These are phyloP conservation scores for Pseudotriccus pelzelni DNA, from an alignment of 2,797 vertebrate species.

Conservation along the genomic window DNA sequence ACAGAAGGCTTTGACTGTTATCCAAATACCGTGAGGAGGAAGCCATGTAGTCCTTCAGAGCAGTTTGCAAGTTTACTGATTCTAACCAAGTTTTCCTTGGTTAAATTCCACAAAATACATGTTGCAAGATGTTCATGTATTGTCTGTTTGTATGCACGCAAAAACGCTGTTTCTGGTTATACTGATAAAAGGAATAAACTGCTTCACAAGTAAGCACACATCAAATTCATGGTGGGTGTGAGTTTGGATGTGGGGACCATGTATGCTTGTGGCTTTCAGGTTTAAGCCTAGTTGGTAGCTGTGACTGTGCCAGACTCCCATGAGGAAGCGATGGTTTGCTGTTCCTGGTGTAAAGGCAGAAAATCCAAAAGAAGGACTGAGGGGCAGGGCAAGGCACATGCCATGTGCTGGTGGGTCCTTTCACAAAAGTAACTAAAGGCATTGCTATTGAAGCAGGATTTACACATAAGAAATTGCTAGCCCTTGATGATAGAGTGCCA, in stretches of 20 bases:
- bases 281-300: background rate
- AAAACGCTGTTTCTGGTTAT: background rate
- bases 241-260: background rate
- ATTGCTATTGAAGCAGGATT: rapidly evolving
- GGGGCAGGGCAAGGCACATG: background rate
- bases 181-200: background rate
- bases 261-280: background rate
- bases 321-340: background rate
- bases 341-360: background rate
- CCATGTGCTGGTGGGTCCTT: rapidly evolving
- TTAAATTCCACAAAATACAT: background rate
- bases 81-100: background rate
- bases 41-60: background rate
- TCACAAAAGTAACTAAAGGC: background rate
- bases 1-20: background rate
- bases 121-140: rapidly evolving
- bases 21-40: no score
- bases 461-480: background rate
- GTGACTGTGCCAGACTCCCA: rapidly evolving
- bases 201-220: background rate
- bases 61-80: background rate
- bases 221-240: background rate
- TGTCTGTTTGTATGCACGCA: background rate
- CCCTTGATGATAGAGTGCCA: background rate
- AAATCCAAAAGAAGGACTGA: background rate